phyloP scores from a whole-genome alignment of 2,113 vertebrate species.

The Equus przewalskii region DNA sequence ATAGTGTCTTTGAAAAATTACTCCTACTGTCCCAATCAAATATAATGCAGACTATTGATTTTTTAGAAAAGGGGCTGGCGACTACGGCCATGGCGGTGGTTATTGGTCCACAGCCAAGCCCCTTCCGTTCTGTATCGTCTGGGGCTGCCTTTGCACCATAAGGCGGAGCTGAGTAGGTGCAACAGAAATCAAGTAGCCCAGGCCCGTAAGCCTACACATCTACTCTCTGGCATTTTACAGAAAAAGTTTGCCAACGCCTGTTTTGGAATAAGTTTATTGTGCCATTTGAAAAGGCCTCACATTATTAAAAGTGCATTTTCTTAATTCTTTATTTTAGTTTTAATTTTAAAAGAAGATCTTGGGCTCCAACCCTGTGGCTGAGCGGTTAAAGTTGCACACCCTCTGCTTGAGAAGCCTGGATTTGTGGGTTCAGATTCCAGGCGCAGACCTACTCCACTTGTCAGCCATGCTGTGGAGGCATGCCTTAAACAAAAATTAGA shows the following conservation, averaged over 20 bases:
- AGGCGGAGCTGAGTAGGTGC: background rate
- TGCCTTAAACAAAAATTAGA: too few relatives aligned
- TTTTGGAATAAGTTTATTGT: background rate
- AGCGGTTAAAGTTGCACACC: too few relatives aligned
- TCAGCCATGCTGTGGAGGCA: too few relatives aligned
- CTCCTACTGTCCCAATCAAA: background rate
- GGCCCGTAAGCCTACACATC: background rate
- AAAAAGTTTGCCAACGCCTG: background rate
- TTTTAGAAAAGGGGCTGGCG: background rate
- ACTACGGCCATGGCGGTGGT: too few relatives aligned
- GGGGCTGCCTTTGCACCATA: rapidly evolving
- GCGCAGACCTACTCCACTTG: too few relatives aligned
- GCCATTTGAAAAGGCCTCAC: background rate
- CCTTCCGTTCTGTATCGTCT: rapidly evolving
- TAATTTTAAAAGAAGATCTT: background rate
- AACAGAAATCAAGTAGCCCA: background rate
- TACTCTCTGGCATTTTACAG: background rate
- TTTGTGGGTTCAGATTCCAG: too few relatives aligned
- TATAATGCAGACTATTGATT: background rate
- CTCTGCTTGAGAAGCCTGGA: too few relatives aligned
- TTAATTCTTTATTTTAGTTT: background rate
- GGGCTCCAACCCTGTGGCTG: too few relatives aligned
- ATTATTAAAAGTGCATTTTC: background rate
- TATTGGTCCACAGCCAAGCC: background rate
- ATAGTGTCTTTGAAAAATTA: background rate